These are phyloP conservation scores for Orthosia gothica DNA, from an alignment of 2,888 invertebrate species.

Conservation along the genomic window DNA sequence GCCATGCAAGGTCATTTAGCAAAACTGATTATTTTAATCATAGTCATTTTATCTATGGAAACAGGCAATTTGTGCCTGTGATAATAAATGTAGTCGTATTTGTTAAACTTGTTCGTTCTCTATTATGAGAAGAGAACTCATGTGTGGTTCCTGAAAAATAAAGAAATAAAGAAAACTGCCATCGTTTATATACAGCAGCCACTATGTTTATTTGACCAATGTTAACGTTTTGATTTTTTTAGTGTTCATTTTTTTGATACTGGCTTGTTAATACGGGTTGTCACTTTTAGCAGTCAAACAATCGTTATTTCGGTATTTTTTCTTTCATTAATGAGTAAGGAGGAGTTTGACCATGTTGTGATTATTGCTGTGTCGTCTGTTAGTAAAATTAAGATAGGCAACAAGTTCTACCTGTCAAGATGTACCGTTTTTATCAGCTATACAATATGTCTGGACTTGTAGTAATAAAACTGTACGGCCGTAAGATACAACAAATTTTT, in stretches of 20 bases:
- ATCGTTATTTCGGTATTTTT: conserved; percentile 19
- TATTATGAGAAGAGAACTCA: background rate
- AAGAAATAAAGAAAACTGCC: conserved; percentile 5
- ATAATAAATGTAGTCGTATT: conserved; percentile 21
- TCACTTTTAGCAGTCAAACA: conserved; percentile 14
- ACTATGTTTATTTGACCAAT: conserved; percentile 34
- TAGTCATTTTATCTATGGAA: background rate
- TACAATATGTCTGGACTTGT: too few species aligned
- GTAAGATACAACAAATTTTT: too few species aligned
- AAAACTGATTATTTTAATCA: background rate
- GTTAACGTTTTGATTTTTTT: conserved; percentile 5
- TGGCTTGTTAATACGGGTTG: background rate
- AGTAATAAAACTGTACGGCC: too few species aligned
- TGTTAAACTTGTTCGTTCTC: conserved; percentile 8
- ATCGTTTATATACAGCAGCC: conserved; percentile 9
- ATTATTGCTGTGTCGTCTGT: too few species aligned
- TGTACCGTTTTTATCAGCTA: too few species aligned
- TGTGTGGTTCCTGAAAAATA: background rate
- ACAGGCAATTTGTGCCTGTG: background rate
- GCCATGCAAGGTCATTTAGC: background rate
- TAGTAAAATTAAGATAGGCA: too few species aligned
- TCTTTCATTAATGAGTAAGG: too few species aligned
- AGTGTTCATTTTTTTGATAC: background rate
- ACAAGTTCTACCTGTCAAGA: too few species aligned
- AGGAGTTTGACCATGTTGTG: too few species aligned